phyloP scores from a whole-genome alignment of 2,113 vertebrate species.

The Ailuropoda melanoleuca region DNA sequence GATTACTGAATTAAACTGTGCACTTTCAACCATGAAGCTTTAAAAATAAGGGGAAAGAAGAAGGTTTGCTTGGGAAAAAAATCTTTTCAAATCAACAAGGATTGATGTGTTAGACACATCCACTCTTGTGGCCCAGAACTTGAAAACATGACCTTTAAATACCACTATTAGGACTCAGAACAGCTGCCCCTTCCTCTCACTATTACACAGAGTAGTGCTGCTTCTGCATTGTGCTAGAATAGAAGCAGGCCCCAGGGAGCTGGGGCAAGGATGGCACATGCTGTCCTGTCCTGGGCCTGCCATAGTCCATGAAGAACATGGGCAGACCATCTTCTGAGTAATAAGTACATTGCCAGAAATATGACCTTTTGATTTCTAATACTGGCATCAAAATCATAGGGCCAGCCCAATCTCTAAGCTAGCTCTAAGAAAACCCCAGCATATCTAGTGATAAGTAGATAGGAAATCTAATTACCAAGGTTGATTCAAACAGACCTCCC shows the following conservation, averaged over 20 bases:
- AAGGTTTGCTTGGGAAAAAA: background rate
- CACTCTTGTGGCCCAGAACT: background rate
- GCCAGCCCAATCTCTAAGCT: background rate
- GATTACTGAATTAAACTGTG: background rate
- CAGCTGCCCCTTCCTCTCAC: background rate
- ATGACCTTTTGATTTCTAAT: background rate
- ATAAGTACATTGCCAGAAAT: background rate
- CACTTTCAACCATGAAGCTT: background rate
- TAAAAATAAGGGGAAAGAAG: background rate
- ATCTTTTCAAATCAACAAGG: background rate
- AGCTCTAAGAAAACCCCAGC: background rate
- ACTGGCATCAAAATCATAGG: background rate
- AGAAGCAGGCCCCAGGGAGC: background rate
- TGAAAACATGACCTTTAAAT: background rate
- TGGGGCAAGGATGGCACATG: background rate
- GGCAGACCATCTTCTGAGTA: background rate
- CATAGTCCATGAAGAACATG: background rate
- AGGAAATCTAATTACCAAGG: constrained; percentile 15
- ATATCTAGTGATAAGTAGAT: background rate
- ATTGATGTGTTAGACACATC: background rate
- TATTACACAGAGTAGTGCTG: background rate
- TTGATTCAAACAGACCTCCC: background rate
- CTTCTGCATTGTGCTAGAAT: background rate
- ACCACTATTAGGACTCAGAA: background rate
- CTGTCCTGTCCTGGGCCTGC: background rate